These are phyloP conservation scores for Percopsis transmontana DNA, from an alignment of 2,113 vertebrate species.

Conservation along the genomic window DNA sequence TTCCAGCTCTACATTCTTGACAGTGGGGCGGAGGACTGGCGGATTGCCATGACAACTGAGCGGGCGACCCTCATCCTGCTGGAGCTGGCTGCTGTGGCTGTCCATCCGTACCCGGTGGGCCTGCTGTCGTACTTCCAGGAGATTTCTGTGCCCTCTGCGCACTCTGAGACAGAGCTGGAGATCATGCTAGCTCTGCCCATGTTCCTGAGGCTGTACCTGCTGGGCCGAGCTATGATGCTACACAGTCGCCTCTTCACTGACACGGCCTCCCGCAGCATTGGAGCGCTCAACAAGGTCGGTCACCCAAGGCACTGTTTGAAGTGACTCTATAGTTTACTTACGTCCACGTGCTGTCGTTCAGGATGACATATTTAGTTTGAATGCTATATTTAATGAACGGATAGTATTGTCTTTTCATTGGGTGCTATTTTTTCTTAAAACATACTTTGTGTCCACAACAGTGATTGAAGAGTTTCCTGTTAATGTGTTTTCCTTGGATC, in stretches of 20 bases:
- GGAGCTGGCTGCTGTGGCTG: slow-evolving; percentile 87
- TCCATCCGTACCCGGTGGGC: slow-evolving; percentile 88
- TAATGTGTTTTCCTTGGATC: too few relatives aligned
- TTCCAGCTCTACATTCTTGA: slow-evolving; percentile 92
- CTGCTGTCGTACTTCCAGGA: slow-evolving; percentile 73
- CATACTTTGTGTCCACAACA: too few relatives aligned
- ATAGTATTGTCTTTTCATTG: too few relatives aligned
- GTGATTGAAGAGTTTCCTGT: too few relatives aligned
- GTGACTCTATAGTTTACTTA: not conserved
- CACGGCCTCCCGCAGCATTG: slow-evolving; percentile 92
- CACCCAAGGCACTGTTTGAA: not conserved
- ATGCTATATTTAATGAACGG: too few relatives aligned
- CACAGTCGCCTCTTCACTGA: slow-evolving; percentile 94
- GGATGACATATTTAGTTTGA: too few relatives aligned
- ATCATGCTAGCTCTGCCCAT: slow-evolving; percentile 92
- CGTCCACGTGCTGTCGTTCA: too few relatives aligned
- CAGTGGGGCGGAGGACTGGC: slow-evolving; percentile 92
- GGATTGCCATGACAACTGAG: slow-evolving; percentile 91
- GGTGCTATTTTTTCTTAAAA: too few relatives aligned
- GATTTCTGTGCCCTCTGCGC: slow-evolving; percentile 72
- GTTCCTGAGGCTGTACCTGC: slow-evolving; percentile 94
- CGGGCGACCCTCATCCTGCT: slow-evolving; percentile 86
- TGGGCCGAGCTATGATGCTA: slow-evolving; percentile 90
- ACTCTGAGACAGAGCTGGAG: slow-evolving; percentile 89
- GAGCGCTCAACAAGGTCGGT: slow-evolving; percentile 90